Evolutionary conservation across 1,140 invertebrate species (phyloP), one percentile per base, ranked within the genome.

Genomic region (Lucilia sericata): DNA sequence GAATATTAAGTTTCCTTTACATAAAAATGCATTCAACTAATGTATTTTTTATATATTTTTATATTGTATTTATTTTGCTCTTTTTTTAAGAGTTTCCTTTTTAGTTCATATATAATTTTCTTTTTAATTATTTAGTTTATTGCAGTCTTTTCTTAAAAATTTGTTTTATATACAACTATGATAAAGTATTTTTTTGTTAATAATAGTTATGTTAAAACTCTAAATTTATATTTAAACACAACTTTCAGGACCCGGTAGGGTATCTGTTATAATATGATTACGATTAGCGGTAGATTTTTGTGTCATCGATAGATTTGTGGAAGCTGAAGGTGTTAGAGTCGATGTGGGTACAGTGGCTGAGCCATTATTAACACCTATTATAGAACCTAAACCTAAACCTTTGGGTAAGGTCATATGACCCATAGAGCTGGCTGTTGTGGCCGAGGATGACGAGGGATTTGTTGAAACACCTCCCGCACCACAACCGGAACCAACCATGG

Each of bases 171-270:
- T 80, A 80, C 74, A 47, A 19, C n/a, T 80, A 80, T 49, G 65
- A 51, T 80, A 3, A 47, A 17, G 42, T 80, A 51, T 51, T 47
- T 55, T 81, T 60, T 74, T 74, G 17, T 25, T 36, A 36, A 49
- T 74, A 42, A 21, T 42, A 12, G 0, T 7, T 42, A 10, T 19
- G 10, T 2, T 75, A 75, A 75, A 75, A 75, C 14, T 36, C 30
- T 47, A 74, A 74, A 80, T 76, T 94, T 94, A 95, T 87, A 95
- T 76, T 94, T 94, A 95, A 87, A 95, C 95, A 91, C 95, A 95
- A 92, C 94, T 95, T 91, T 95, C 95, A 75, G 95, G 95, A 84
- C 95, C 95, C 60, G 94, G 94, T 92, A 95, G 94, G 51, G 94
- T 94, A 88, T 95, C 95, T 76, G 94, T 94, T 85, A 95, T 94